Base-by-base conservation (phyloP, 2,113 vertebrate species). In the Poeciliopsis occidentalis region DNA sequence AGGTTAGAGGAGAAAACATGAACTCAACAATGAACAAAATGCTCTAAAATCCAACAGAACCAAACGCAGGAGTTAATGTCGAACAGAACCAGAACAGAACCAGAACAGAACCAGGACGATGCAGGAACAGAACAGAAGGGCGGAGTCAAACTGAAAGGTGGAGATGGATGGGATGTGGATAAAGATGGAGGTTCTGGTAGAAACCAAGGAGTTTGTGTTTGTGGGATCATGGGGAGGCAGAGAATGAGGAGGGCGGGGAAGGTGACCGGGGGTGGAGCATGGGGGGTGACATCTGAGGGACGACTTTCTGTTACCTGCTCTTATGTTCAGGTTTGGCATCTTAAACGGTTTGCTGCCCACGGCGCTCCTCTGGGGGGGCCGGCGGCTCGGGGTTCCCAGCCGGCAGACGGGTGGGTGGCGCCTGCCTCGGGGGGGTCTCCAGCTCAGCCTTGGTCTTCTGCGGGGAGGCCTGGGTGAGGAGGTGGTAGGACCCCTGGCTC, bases 371-470 rank as follows among this genome's bases (percentile, higher is more conserved):
- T 72, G 78, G 3, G 71, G n/a, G 34, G 3, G 39, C 60, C 0
- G 31, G 51, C 77, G 78, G 86, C 11, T 88, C 90, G 34, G 90
- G 80, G 73, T 91, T 82, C 65, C n/a, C 26, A 27, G 76, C 72
- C 0, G 89, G 85, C 19, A 82, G 78, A 22, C 85, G 86, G 79
- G 61, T 19, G 39, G 57, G 24, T 0, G 91, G 85, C 12, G 68
- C 80, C 26, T 87, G 84, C 66, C 77, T 26, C 0, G 73, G 29
- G 4, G 89, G 70, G 83, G 62, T 86, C 76, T 94, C 94, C 67
- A 94, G 88, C 71, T 91, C 94, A 0, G 90, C 88, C 76, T 94
- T 94, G 73, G 88, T 89, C 86, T 92, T 94, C 82, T 86, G 91
- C 1, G 89, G 80, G 41, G 89, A 87, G 0, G 83, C 69, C 70